Conservation (phyloP, 2,888 invertebrate genomes). For the Ceriagrion tenellum region DNA sequence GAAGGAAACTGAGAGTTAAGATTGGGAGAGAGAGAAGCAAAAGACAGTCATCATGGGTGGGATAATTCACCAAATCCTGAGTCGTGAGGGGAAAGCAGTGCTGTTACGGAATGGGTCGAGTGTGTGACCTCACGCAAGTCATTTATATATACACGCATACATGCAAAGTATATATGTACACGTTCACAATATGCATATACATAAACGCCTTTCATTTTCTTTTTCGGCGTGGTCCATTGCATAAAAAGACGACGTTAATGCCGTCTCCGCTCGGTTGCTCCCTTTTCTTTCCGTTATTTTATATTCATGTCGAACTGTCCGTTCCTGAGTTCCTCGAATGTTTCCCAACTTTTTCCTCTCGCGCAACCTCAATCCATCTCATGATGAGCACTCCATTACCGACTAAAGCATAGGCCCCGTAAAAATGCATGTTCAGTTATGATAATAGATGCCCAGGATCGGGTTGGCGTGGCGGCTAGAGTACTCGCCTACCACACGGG, state of each 20-base stretch:
- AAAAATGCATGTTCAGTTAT: too few species aligned
- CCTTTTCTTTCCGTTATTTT: background rate
- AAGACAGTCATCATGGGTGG: background rate
- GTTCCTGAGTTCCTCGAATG: background rate
- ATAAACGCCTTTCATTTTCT: background rate
- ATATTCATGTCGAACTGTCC: background rate
- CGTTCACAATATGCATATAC: background rate
- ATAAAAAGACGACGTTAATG: background rate
- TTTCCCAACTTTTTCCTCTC: background rate
- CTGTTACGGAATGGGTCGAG: background rate
- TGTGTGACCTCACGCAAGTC: background rate
- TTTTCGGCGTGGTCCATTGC: background rate
- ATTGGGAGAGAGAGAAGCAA: background rate
- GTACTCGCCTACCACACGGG: too few species aligned
- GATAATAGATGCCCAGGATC: too few species aligned
- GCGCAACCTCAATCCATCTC: background rate
- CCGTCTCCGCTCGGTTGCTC: background rate
- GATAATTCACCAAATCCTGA: conserved; percentile 4
- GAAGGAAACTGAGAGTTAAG: background rate
- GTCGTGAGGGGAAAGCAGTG: background rate
- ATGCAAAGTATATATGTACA: background rate
- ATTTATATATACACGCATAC: background rate
- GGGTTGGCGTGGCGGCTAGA: too few species aligned
- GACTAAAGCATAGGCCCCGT: too few species aligned
- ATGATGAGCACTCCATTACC: background rate